phyloP scores from a whole-genome alignment of 2,888 invertebrate genomes.

The Leptopilina syphax region DNA sequence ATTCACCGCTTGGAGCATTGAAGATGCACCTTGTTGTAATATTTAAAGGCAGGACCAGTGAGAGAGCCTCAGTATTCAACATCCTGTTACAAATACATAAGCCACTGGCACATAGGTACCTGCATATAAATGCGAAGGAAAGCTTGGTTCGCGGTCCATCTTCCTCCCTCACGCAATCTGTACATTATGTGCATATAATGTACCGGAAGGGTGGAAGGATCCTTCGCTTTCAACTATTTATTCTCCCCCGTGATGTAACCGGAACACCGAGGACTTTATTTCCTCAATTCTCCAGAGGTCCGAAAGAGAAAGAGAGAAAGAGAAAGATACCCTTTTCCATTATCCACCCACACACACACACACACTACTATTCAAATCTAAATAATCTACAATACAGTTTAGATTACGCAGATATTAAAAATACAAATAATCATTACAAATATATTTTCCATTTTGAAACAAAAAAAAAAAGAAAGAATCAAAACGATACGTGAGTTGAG shows the following conservation, averaged over 20 bases:
- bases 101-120: constrained; percentile 8
- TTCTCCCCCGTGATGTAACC: constrained; percentile 63
- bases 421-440: background rate
- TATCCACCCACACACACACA: background rate
- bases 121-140: constrained; percentile 32
- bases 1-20: constrained; percentile 20
- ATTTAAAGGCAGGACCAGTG: constrained; percentile 25
- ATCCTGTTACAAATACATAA: constrained; percentile 41
- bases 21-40: constrained; percentile 18
- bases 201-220: constrained; percentile 50
- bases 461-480: too few relatives aligned
- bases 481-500: background rate
- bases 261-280: constrained; percentile 54
- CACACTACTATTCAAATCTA: background rate
- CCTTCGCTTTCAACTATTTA: constrained; percentile 61
- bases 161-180: constrained; percentile 41
- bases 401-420: constrained; percentile 11
- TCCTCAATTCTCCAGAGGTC: constrained; percentile 41
- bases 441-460: background rate
- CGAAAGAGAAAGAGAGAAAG: background rate
- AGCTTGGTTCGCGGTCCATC: constrained; percentile 37
- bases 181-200: constrained; percentile 37
- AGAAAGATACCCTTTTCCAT: constrained; percentile 6
- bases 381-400: background rate
- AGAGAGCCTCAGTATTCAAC: constrained; percentile 4